Base-by-base conservation (phyloP, 2,888 invertebrate genomes). In the Brachyptera putata region DNA sequence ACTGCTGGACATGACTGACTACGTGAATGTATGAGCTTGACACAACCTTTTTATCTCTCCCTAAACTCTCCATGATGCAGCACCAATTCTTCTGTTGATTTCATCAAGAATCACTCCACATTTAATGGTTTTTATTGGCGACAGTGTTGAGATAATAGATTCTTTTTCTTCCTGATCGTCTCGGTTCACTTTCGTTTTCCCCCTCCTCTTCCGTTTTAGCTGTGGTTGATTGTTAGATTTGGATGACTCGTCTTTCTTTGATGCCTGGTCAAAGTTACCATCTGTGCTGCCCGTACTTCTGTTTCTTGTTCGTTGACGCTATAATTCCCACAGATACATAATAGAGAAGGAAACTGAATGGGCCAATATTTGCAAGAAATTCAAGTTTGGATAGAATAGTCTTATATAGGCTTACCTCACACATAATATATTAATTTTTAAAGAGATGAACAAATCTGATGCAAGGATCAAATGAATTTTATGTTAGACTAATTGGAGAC, bases 101-200 rank as follows among this genome's bases (percentile, higher is more conserved):
- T 91, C 91, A 18, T 85, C 82, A 30, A 91, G 77, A 64, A 91
- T 87, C 14, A 90, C 78, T 4, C 82, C 78, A 71, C 88, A 89
- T 26, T 89, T 84, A 13, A 84, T 78, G 41, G 87, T 80, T 70
- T 89, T 89, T 56, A 88, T 85, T 13, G 81, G 75, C 74, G 58
- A 79, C 79, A 67, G 77, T 78, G 65, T 73, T 75, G 48, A 78
- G 69, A 14, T 71, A 71, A 58, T 67, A 60, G 57, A 13, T 14
- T 69, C 68, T 14, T 69, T 43, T 11, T 69, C 68, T 14, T 69
- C 67, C 39, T 69, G 68, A 39, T 64, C 55, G 22, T 67, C 66
- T 57, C 67, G 65, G 16, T 66, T 63, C 14, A 60, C 57, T 57
- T 66, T 67, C 16, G 59, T 57, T 21, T 62, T 63, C 41, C 67